A percentile compares a stretch with the other conserved stretches of the same genome.
phyloP scores from a whole-genome alignment of 2,888 invertebrate genomes.

The Microplitis deprimator region DNA sequence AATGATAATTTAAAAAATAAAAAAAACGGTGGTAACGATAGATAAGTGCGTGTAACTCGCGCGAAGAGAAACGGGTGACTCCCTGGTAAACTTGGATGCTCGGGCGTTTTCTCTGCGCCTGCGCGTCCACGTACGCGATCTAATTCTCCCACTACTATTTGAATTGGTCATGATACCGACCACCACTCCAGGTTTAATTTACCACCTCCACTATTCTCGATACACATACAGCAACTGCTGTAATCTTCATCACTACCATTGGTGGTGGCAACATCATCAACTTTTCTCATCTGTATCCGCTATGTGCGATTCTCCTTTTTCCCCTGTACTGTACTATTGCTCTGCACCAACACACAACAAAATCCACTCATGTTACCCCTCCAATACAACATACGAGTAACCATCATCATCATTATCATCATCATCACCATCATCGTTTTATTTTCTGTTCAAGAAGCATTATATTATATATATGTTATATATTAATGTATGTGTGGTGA shows the following conservation, averaged over 20 bases:
- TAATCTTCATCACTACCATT: constrained; percentile 31
- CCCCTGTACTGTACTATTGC: not conserved
- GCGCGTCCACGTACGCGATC: constrained; percentile 51
- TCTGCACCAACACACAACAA: not conserved
- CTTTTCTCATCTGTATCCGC: constrained; percentile 12
- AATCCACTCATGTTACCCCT: not conserved
- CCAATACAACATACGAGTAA: not conserved
- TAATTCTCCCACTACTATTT: constrained; percentile 36
- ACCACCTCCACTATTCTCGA: constrained; percentile 15
- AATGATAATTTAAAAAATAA: constrained; percentile 30
- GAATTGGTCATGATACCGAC: constrained; percentile 31
- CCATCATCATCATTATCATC: constrained; percentile 29
- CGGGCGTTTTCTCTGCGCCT: constrained; percentile 60
- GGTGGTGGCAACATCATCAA: not conserved
- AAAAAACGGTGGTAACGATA: constrained; percentile 32
- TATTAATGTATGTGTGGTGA: not conserved
- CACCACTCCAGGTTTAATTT: constrained; percentile 24
- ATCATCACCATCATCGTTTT: constrained; percentile 31
- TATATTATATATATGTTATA: not conserved
- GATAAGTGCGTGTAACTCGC: constrained; percentile 66
- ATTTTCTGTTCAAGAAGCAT: constrained; percentile 18
- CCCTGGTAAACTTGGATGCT: constrained; percentile 59
- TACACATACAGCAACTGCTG: constrained; percentile 18
- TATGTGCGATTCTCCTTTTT: constrained; percentile 35
- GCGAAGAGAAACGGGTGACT: constrained; percentile 69